Conservation (phyloP, 2,888 invertebrate species). For the Thymelicus sylvestris region DNA sequence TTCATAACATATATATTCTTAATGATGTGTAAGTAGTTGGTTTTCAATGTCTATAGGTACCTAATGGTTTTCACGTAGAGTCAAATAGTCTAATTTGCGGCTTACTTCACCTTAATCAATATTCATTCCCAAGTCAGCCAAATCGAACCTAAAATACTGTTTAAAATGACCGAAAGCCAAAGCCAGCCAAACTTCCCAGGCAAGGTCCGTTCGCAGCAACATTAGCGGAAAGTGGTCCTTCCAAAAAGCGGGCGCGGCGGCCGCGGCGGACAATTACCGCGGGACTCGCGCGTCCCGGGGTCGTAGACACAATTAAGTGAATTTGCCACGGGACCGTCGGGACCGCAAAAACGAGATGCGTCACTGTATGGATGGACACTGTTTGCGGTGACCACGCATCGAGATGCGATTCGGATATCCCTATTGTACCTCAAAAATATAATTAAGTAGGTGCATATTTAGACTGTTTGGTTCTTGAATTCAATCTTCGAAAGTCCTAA, state of each 20-base stretch:
- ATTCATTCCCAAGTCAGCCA: neutral
- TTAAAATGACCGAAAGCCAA: constrained; percentile 9
- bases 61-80: too few relatives aligned
- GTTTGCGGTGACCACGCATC: constrained; percentile 49
- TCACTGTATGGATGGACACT: constrained; percentile 42
- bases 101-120: too few relatives aligned
- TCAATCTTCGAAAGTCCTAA: too few relatives aligned
- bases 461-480: too few relatives aligned
- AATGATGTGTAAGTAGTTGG: too few relatives aligned
- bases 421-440: neutral
- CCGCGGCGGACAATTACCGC: constrained; percentile 65
- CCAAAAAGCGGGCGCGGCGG: too few relatives aligned
- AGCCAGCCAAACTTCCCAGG: constrained; percentile 16
- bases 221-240: constrained; percentile 41
- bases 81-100: too few relatives aligned
- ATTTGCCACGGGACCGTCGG: constrained; percentile 63
- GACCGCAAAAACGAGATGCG: constrained; percentile 64
- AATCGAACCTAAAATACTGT: neutral
- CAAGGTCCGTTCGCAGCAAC: constrained; percentile 8
- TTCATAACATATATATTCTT: too few relatives aligned
- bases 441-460: too few relatives aligned
- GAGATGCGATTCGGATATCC: neutral
- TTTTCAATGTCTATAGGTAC: too few relatives aligned
- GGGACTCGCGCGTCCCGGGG: constrained; percentile 61
- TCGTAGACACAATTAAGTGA: constrained; percentile 78